phyloP scores from a whole-genome alignment of 2,888 invertebrate species.

The Tridacna crocea region DNA sequence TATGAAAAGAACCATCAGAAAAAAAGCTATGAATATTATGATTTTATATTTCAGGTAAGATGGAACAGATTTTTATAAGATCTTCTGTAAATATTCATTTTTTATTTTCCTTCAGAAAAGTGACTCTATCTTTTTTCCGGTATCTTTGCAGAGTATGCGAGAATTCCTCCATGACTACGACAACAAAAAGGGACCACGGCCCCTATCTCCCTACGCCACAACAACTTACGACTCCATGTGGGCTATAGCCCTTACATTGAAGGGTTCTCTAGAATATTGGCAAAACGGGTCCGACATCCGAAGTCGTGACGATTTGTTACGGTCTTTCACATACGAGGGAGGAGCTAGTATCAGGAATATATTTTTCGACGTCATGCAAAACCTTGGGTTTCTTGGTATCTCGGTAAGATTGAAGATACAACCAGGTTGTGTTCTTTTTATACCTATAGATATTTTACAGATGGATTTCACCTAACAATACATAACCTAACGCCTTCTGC shows the following conservation, averaged over 20 bases:
- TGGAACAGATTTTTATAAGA: no score
- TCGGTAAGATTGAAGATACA: slow-evolving; percentile 88
- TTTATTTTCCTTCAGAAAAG: no score
- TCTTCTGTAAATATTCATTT: no score
- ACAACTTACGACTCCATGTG: slow-evolving; percentile 96
- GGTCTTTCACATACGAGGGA: slow-evolving; percentile 89
- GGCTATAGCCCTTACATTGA: slow-evolving; percentile 92
- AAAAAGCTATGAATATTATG: no score
- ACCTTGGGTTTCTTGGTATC: slow-evolving; percentile 92
- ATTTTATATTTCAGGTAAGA: no score
- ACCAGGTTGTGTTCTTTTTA: no score
- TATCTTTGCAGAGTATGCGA: slow-evolving; percentile 87
- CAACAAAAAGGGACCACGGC: slow-evolving; percentile 76
- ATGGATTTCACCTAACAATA: no score
- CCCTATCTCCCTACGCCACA: slow-evolving; percentile 87
- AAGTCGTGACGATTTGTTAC: slow-evolving; percentile 85
- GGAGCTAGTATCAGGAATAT: slow-evolving; percentile 89
- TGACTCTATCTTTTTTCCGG: not conserved
- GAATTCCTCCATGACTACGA: slow-evolving; percentile 88
- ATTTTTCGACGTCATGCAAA: slow-evolving; percentile 89
- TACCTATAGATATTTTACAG: no score
- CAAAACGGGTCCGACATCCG: not conserved
- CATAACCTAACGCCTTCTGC: no score
- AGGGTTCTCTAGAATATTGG: slow-evolving; percentile 86
- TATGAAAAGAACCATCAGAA: no score